phyloP scores from a whole-genome alignment of 2,113 vertebrate species.

The Dasyornis broadbenti region DNA sequence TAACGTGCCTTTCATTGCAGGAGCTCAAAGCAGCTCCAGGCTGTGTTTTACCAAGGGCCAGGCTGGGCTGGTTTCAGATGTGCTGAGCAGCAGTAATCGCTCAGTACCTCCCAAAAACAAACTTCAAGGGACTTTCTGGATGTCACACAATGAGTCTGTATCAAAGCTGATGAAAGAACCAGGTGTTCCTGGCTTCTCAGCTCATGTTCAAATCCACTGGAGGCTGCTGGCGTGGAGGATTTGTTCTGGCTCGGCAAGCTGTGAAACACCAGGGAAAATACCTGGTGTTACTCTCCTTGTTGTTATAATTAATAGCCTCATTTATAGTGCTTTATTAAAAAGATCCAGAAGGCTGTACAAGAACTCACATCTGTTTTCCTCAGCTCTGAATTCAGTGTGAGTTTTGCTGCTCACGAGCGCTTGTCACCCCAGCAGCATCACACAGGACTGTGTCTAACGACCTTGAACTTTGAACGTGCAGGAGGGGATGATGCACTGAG shows the following conservation, averaged over 20 bases:
- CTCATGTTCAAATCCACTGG: not conserved
- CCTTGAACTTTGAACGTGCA: not conserved
- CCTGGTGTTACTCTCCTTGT: not conserved
- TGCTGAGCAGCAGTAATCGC: not conserved
- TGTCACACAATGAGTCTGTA: not conserved
- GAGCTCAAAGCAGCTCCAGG: constrained; percentile 1
- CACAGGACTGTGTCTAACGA: not conserved
- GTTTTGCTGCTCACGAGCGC: not conserved
- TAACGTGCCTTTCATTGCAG: not conserved
- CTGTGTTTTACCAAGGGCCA: not conserved
- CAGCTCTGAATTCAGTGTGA: not conserved
- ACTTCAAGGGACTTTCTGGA: constrained; percentile 21
- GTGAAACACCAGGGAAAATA: constrained; percentile 14
- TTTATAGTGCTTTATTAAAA: not conserved
- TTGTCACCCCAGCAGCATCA: not conserved
- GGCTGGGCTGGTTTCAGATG: constrained; percentile 7
- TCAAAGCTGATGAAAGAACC: constrained; percentile 36
- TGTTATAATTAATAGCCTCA: constrained; percentile 24
- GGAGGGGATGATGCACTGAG: not conserved
- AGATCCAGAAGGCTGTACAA: not conserved
- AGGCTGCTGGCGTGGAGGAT: not conserved
- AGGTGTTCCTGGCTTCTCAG: constrained; percentile 32
- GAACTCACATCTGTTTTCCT: constrained; percentile 8
- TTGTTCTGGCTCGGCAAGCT: constrained; percentile 11
- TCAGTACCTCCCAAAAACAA: not conserved